These are phyloP conservation scores for Tolmerus cingulatus DNA, from an alignment of 2,888 invertebrate species.

Conservation along the genomic window DNA sequence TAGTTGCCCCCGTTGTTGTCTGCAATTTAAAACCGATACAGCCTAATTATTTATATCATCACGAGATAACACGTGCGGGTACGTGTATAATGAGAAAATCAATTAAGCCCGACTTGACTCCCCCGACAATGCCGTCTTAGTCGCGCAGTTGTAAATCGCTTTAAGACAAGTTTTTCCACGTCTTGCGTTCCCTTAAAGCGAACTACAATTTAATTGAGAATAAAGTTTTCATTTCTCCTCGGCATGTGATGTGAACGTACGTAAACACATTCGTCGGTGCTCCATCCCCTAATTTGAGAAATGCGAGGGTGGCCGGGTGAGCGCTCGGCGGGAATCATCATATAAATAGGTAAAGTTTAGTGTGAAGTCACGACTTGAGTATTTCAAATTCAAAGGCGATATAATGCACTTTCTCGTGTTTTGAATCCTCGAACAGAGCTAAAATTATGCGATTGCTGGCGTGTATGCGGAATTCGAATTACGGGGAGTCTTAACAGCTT, in stretches of 20 bases:
- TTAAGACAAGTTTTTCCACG: background rate
- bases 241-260: background rate
- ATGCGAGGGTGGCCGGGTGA: background rate
- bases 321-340: background rate
- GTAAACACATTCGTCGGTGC: background rate
- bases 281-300: background rate
- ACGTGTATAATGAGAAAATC: background rate
- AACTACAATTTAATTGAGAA: background rate
- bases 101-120: background rate
- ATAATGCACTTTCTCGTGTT: constrained; percentile 5
- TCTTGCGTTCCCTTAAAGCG: background rate
- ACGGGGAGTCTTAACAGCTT: background rate
- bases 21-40: background rate
- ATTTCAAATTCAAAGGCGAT: constrained; percentile 1
- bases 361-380: background rate
- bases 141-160: background rate
- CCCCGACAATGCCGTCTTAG: background rate
- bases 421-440: background rate
- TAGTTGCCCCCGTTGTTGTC: background rate
- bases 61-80: background rate
- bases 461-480: background rate
- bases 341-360: background rate
- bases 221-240: background rate
- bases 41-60: background rate
- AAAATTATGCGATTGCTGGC: background rate